Percentiles rank a stretch among this genome's conserved stretches.
Conservation (phyloP, 2,888 invertebrate genomes). For the Leptinotarsa rubiginosa region DNA sequence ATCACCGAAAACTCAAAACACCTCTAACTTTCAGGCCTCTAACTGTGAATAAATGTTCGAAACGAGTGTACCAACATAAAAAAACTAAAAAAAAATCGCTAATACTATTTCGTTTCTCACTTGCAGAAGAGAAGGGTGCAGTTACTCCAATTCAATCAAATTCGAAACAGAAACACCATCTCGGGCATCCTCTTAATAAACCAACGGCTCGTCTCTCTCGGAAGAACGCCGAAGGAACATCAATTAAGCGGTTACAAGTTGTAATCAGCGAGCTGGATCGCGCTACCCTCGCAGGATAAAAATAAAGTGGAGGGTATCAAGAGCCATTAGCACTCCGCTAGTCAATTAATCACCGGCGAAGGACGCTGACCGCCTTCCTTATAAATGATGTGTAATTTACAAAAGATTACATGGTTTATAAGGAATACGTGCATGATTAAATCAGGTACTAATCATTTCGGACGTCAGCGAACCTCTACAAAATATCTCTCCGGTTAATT, state of each 20-base stretch:
- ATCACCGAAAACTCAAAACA: too few relatives aligned
- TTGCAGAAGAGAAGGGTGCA: too few relatives aligned
- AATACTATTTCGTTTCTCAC: too few relatives aligned
- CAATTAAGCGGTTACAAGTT: conserved; percentile 45
- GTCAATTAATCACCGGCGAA: conserved; percentile 63
- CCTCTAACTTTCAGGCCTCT: too few relatives aligned
- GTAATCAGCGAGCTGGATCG: conserved; percentile 41
- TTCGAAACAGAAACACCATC: background rate
- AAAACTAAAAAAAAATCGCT: too few relatives aligned
- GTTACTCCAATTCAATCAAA: background rate
- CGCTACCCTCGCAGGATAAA: conserved; percentile 40
- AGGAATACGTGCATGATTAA: conserved; percentile 62
- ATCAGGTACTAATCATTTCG: conserved; percentile 61
- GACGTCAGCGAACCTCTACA: conserved; percentile 31
- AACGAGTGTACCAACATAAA: too few relatives aligned
- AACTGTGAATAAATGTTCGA: too few relatives aligned
- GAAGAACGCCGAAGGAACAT: conserved; percentile 25
- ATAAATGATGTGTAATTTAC: conserved; percentile 66
- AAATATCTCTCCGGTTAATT: conserved; percentile 20
- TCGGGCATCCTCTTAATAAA: background rate
- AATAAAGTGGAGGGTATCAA: conserved; percentile 60
- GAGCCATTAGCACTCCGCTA: conserved; percentile 63
- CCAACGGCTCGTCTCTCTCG: too few relatives aligned
- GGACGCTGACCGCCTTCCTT: conserved; percentile 59
- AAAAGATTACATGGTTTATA: conserved; percentile 65